These are phyloP conservation scores for Brachyopa scutellaris DNA, from an alignment of 2,888 invertebrate genomes.

Conservation along the genomic window DNA sequence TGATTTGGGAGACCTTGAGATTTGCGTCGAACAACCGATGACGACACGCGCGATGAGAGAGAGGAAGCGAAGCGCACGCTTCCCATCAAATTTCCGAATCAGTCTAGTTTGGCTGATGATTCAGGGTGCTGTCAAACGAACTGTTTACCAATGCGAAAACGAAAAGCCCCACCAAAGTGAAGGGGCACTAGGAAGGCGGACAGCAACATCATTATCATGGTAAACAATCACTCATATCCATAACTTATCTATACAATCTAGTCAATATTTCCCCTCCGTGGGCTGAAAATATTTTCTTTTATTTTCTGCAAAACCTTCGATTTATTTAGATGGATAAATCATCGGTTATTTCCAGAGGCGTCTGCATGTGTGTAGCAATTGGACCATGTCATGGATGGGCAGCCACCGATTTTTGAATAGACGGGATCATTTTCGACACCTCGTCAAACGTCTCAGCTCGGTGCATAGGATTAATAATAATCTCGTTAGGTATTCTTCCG, in stretches of 20 bases:
- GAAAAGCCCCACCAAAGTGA: constrained; percentile 5
- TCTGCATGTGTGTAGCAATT: constrained; percentile 10
- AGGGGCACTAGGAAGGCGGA: constrained; percentile 20
- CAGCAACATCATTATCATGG: constrained; percentile 8
- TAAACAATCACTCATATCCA: constrained; percentile 14
- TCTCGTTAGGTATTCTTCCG: constrained; percentile 27
- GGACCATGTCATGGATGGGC: background rate
- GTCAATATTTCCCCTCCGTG: constrained; percentile 10
- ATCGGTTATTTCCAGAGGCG: background rate
- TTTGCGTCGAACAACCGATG: constrained; percentile 7
- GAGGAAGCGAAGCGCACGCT: background rate
- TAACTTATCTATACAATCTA: background rate
- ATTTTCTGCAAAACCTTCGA: constrained; percentile 40
- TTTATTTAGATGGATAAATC: background rate
- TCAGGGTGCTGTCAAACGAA: background rate
- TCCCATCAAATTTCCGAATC: constrained; percentile 12
- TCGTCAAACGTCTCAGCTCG: background rate
- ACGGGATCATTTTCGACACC: background rate
- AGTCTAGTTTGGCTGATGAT: background rate
- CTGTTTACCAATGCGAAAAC: constrained; percentile 18
- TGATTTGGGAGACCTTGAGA: constrained; percentile 49
- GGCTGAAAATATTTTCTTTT: too few relatives aligned
- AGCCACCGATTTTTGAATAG: background rate
- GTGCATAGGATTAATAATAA: background rate
- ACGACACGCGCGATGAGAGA: constrained; percentile 5